These are phyloP conservation scores for Alectoris magna DNA, from an alignment of 2,797 vertebrate species.

Conservation along the genomic window DNA sequence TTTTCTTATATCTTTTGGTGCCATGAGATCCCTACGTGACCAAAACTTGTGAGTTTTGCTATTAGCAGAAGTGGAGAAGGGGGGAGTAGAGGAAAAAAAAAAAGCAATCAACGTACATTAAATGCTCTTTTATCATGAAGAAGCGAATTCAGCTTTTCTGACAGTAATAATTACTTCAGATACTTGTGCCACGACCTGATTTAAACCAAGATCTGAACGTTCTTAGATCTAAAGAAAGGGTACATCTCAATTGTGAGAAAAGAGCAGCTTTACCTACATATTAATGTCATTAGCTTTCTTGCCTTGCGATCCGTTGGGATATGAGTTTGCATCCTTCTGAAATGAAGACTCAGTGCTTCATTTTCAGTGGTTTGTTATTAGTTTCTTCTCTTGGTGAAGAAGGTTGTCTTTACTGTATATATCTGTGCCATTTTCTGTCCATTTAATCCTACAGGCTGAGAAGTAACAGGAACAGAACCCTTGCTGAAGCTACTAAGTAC, in stretches of 20 bases:
- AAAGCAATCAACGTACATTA: conserved; percentile 39
- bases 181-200: background rate
- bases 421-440: background rate
- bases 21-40: conserved; percentile 57
- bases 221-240: background rate
- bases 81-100: background rate
- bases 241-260: background rate
- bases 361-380: conserved; percentile 24
- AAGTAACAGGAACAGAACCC: conserved; percentile 20
- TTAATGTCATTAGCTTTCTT: conserved; percentile 9
- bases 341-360: conserved; percentile 24
- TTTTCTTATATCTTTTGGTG: conserved; percentile 60
- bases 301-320: conserved; percentile 35
- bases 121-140: conserved; percentile 25
- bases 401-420: background rate
- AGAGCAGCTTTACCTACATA: conserved; percentile 18
- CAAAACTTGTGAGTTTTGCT: conserved; percentile 44
- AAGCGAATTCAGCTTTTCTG: conserved; percentile 24
- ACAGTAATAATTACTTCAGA: conserved; percentile 41
- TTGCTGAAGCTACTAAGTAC: background rate
- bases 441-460: background rate
- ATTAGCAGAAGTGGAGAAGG: conserved; percentile 41
- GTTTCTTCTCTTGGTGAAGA: conserved; percentile 44
- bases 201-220: background rate
- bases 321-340: conserved; percentile 38